Evolutionary conservation across 2,797 vertebrate species (phyloP), one percentile per base, ranked within the genome.

Genomic region (Discoglossus pictus): DNA sequence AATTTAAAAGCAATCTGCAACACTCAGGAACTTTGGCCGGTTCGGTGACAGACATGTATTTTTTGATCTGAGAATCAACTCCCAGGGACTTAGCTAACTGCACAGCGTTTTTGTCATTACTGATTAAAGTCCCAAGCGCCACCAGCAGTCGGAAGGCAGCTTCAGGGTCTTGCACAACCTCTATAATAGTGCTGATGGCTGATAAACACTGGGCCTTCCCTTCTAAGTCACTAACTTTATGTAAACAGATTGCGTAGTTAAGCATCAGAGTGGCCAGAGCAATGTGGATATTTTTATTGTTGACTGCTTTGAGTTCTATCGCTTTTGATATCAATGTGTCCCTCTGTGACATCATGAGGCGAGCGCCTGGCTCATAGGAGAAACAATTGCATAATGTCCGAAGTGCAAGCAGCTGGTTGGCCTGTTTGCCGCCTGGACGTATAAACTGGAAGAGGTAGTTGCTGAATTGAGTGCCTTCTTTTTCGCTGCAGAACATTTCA

Each of bases 331-430:
- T 86, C 61, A 99, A 87, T 0, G 88, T 79, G 77, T 97, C 96
- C 3, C 95, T 93, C 78, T 93, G 94, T 27, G 90, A 84, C 89
- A 98, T 85, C 81, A 99, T 92, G 8, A 99, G 91, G 54, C 87
- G 86, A 58, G 91, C 87, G 39, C 97, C 95, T 17, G 88, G 82
- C 38, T 87, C 82, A 73, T 86, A 91, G 15, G 83, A 83, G 75
- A 99, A 99, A 84, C 94, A 97, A 90, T 99, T 99, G 84, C 95
- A 98, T 73, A 99, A 90, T 79, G 91, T 93, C 88, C 97, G 91
- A 75, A 99, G 92, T 4, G 92, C 93, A 81, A 99, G 86, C 83
- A 99, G 91, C 79, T 98, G 97, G 81, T 98, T 99, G 80, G 96
- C 96, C 46, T 92, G 90, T 61, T 91, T 95, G 61, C 93, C 93